Conservation (phyloP, 2,797 vertebrate species). For the Dipus sagitta region DNA sequence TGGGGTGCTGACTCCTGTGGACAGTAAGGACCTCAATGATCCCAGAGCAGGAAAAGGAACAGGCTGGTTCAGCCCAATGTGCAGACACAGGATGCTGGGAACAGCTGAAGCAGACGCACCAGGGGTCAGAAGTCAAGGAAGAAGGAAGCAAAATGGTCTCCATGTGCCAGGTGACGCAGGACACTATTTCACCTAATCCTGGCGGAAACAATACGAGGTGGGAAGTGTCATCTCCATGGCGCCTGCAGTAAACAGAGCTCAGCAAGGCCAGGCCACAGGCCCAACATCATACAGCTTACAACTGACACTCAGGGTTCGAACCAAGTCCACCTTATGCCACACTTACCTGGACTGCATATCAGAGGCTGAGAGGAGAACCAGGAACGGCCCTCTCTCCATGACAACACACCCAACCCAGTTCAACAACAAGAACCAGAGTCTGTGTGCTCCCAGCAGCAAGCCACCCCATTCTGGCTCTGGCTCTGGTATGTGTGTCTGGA, state of each 20-base stretch:
- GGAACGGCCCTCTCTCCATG: background rate
- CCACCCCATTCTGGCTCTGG: background rate
- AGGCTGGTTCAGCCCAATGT: background rate
- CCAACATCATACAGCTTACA: background rate
- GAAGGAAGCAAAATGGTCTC: background rate
- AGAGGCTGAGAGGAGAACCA: background rate
- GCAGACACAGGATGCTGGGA: background rate
- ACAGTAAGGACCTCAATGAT: background rate
- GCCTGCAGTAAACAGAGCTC: fast-evolving
- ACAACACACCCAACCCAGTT: background rate
- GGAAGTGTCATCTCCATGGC: fast-evolving
- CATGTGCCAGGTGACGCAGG: background rate
- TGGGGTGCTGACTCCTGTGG: background rate
- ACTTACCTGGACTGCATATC: too few relatives aligned
- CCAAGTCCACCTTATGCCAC: background rate
- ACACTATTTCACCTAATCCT: background rate
- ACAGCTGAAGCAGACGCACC: background rate
- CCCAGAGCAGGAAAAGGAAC: background rate
- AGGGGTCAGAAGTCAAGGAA: background rate
- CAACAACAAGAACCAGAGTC: background rate
- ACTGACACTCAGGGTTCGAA: background rate
- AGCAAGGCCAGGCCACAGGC: fast-evolving
- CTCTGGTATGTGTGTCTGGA: fast-evolving
- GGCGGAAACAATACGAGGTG: background rate
- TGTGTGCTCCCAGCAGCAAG: background rate